Evolutionary conservation across 2,888 invertebrate species (phyloP).

Genomic region (Pollenia griseotomentosa): DNA sequence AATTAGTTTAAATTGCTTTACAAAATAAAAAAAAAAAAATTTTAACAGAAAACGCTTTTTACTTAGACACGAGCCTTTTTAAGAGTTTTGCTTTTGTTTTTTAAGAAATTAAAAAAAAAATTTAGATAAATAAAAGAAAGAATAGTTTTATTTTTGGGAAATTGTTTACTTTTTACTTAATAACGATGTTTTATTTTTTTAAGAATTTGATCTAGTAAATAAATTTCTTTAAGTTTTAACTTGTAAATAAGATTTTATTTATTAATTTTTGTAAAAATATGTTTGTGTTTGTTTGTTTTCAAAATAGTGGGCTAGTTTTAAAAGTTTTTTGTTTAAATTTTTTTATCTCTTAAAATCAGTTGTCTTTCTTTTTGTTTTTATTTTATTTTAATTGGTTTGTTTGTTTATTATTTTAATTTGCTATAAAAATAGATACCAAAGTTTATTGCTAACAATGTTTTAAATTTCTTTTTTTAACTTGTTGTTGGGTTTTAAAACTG

Average conservation of each 20-base stretch:
- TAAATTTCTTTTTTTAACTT: constrained; percentile 40
- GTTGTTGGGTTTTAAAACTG: constrained; percentile 72
- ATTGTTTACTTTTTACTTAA: constrained; percentile 7
- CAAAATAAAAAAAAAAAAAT: not conserved
- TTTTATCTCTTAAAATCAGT: constrained; percentile 64
- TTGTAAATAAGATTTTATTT: constrained; percentile 45
- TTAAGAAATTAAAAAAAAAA: not conserved
- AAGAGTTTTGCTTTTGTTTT: constrained; percentile 7
- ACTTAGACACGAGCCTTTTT: constrained; percentile 68
- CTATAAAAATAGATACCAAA: constrained; percentile 77
- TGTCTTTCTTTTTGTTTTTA: constrained; percentile 51
- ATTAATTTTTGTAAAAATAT: constrained; percentile 67
- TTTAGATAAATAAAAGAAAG: constrained; percentile 12
- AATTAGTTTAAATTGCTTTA: not conserved
- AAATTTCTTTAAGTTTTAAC: constrained; percentile 62
- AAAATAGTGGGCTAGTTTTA: constrained; percentile 70
- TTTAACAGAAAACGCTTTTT: constrained; percentile 25
- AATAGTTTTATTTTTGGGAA: constrained; percentile 13
- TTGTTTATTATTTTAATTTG: constrained; percentile 61
- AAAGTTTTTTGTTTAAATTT: constrained; percentile 33
- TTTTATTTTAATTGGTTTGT: constrained; percentile 25
- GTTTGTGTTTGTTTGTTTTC: constrained; percentile 51
- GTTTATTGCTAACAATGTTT: constrained; percentile 73
- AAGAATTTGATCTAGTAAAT: constrained; percentile 58
- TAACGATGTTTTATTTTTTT: not conserved